Base-by-base conservation (phyloP, 2,113 vertebrate genomes). In the Peromyscus maniculatus region DNA sequence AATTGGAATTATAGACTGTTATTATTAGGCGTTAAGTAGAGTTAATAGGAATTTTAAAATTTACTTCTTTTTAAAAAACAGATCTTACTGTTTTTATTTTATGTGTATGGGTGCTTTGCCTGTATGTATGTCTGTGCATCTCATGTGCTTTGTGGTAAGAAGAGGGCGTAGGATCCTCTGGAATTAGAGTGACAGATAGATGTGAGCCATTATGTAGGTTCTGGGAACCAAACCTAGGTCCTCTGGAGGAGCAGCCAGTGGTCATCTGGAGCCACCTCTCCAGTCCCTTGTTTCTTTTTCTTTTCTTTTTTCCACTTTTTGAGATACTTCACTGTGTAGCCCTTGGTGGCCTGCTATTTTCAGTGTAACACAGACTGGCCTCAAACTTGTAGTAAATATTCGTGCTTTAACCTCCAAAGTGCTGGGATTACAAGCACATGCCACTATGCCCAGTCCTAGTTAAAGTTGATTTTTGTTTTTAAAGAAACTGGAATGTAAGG, bases 1-100 rank as follows among this genome's bases (percentile, higher is more conserved):
- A 72, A 16, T 87, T 94, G 67, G 52, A 95, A 69, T 82, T 92
- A 21, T 79, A 91, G 55, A 83, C 46, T 66, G n/a, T 80, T 82
- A 33, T 49, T 52, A 92, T 94, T 46, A 67, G 69, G 87, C 59
- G 83, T 49, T 59, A 87, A 31, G 31, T 88, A 21, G 26, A 88
- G 75, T 94, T 72, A 72, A 67, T 57, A 92, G 49, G 57, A 91
- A 33, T 94, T 91, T 79, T 59, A 24, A 89, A 78, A 16, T 78
- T 80, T 55, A 31, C 57, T 82, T 59, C 5, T 80, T 57, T 57
- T n/a, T 21, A 80, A 57, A 57, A 57, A 80, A 57, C 33, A 57
- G 36, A 80, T 57, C 52, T 22, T 57, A 57, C 16, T 79, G 49
- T n/a, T 79, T 55, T 52, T 79, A 33, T 79, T 79, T 55, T 82